A percentile compares a stretch with the other conserved stretches of the same genome.
These are phyloP conservation scores for Petrocephalus zakoni DNA, from an alignment of 2,113 vertebrate species.

Conservation along the genomic window DNA sequence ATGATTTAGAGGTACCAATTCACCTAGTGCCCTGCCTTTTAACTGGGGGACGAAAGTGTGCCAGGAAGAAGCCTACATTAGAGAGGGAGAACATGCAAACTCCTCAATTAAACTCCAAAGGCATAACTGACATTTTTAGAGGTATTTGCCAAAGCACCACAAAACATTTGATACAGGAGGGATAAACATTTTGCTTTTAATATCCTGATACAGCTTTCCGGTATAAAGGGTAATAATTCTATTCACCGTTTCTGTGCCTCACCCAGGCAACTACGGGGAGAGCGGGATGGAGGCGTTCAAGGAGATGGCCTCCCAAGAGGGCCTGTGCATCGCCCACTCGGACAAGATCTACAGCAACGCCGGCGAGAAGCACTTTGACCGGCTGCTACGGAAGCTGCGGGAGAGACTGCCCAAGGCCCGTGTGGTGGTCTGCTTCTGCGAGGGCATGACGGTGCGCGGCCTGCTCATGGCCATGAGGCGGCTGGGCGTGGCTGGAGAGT, in stretches of 20 bases:
- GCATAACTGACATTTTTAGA: background rate
- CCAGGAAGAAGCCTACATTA: background rate
- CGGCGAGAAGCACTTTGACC: constrained; percentile 89
- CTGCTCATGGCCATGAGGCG: constrained; percentile 92
- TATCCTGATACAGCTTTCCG: background rate
- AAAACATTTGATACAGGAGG: background rate
- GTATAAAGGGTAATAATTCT: background rate
- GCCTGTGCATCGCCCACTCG: constrained; percentile 92
- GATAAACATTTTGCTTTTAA: background rate
- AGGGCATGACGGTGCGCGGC: constrained; percentile 93
- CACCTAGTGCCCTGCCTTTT: background rate
- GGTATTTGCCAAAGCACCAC: background rate
- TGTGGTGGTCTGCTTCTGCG: constrained; percentile 95
- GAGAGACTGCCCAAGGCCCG: constrained; percentile 89
- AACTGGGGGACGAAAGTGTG: background rate
- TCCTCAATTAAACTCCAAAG: background rate
- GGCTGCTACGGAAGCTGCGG: constrained; percentile 83
- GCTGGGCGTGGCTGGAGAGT: constrained; percentile 82
- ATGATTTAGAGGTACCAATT: background rate
- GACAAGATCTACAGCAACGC: constrained; percentile 99
- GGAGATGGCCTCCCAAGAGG: constrained; percentile 89
- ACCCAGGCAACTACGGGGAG: constrained; percentile 91
- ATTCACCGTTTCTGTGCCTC: background rate
- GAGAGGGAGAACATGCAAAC: background rate
- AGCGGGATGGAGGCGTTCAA: constrained; percentile 99